These are phyloP conservation scores for Chrysemys picta DNA, from an alignment of 2,113 vertebrate genomes.

Conservation along the genomic window DNA sequence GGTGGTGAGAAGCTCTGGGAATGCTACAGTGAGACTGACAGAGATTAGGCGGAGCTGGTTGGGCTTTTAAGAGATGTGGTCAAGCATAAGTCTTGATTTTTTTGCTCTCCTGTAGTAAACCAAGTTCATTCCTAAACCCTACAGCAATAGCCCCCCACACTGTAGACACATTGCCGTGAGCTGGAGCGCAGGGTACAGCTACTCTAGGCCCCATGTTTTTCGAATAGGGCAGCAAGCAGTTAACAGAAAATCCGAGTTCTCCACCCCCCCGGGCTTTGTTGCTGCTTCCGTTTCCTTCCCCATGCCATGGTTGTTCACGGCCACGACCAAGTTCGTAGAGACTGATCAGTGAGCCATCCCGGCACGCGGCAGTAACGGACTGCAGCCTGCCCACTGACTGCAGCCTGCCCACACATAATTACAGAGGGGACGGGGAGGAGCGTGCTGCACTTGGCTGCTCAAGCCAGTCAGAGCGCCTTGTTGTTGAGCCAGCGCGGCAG, in stretches of 20 bases:
- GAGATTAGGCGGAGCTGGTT: background rate
- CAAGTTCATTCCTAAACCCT: background rate
- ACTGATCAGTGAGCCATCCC: background rate
- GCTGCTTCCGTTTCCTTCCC: background rate
- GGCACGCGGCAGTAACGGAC: background rate
- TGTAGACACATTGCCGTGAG: background rate
- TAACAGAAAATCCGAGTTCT: background rate
- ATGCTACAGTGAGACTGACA: rapidly evolving
- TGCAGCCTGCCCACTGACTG: background rate
- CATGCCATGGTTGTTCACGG: background rate
- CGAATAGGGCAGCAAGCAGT: background rate
- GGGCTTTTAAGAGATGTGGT: background rate
- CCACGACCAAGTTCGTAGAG: background rate
- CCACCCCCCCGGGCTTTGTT: background rate
- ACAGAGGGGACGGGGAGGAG: background rate
- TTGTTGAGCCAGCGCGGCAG: background rate
- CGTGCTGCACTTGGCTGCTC: background rate
- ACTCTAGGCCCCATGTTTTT: background rate
- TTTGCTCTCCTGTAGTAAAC: background rate
- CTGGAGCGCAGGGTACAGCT: too few species aligned
- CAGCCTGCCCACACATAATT: background rate
- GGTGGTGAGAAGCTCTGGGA: background rate
- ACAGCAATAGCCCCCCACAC: background rate
- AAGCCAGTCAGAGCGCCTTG: background rate
- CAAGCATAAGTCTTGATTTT: background rate